Evolutionary conservation across 1,140 invertebrate species (phyloP), one percentile per base, ranked within the genome.

Genomic region (Spodoptera litura): DNA sequence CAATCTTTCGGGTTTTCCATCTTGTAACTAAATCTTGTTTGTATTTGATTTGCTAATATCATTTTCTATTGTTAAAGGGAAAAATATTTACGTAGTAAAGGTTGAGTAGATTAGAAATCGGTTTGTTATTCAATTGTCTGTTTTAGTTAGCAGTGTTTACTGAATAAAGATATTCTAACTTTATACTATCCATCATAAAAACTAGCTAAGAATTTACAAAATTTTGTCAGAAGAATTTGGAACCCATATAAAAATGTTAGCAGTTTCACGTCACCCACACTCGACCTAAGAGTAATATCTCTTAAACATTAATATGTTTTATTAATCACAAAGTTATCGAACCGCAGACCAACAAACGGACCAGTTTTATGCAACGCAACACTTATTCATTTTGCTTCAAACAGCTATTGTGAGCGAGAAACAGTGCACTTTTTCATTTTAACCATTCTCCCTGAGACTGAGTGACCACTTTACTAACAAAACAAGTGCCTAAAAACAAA

Each of bases 361-460:
- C 81, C 70, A 71, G 83, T 81, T 86, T 79, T 80, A 81, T 83
- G 79, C 82, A 85, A 84, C 62, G 53, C 20, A 75, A 56, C 66
- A 62, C 74, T 83, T 84, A 71, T 79, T 85, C 79, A 58, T 86
- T 86, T 86, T 78, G 70, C 78, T 44, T 51, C 78, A 58, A 66
- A 59, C 77, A 61, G 12, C 71, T 35, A 84, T 85, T 85, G 83
- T 85, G 53, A 70, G 55, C 35, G 13, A 71, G 75, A 78, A 76
- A 70, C 31, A 51, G 64, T 13, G 64, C 55, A 49, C 61, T 74
- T 74, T 51, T 78, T 72, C 20, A 68, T 68, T 56, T 56, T 56
- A 56, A 56, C 13, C 27, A 31, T 20, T 56, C 10, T 56, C 9
- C 38, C 8, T 15, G 13, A 31, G 20, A 35, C 6, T 15, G 66